Conservation (phyloP, 2,888 invertebrate species). For the Heliconius ethilla region DNA sequence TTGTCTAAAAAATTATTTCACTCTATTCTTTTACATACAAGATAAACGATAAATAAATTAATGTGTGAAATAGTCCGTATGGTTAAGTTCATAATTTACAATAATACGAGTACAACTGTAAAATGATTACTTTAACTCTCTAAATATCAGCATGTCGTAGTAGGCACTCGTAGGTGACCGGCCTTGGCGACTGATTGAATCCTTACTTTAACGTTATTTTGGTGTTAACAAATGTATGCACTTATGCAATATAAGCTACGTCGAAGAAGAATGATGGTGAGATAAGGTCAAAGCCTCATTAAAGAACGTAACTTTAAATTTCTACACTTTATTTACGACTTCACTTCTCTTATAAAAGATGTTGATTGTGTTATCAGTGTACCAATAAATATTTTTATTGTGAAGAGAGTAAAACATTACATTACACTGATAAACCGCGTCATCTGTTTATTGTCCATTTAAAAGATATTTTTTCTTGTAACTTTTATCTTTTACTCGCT, state of each 20-base stretch:
- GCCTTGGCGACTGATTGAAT: neutral
- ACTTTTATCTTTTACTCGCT: conserved; percentile 31
- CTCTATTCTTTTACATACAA: neutral
- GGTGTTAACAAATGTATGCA: neutral
- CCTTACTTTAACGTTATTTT: neutral
- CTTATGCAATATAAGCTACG: neutral
- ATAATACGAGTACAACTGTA: neutral
- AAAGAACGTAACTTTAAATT: neutral
- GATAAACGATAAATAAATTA: neutral
- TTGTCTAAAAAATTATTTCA: neutral
- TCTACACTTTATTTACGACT: neutral
- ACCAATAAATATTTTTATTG: conserved; percentile 30
- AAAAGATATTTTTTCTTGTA: conserved; percentile 33
- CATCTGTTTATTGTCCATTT: conserved; percentile 34
- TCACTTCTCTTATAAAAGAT: neutral
- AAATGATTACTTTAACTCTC: no score
- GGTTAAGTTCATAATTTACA: neutral
- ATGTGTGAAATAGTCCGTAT: neutral
- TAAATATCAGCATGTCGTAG: no score
- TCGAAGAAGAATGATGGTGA: neutral
- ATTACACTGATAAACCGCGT: conserved; percentile 23
- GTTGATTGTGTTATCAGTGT: conserved; percentile 1
- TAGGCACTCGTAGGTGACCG: neutral
- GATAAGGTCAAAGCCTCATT: neutral
- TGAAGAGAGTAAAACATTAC: conserved; percentile 30